Base-by-base conservation (phyloP, 1,140 invertebrate species). In the Drosophila tristis region DNA sequence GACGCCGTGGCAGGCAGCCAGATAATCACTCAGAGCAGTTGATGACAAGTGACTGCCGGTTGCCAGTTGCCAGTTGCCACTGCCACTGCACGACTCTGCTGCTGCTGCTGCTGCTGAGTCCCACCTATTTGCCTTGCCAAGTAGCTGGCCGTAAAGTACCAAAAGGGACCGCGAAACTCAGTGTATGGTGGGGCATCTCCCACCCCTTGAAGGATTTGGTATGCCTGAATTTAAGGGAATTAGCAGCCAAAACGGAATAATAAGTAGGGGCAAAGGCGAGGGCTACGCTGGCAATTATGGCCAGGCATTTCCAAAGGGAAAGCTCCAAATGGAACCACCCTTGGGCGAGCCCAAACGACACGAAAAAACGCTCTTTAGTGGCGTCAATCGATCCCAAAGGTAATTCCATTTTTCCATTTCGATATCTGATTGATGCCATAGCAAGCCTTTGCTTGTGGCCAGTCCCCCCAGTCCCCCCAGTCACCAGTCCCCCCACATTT, bases 11-110 rank as follows among this genome's bases (percentile, higher is more conserved):
- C 62, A 67, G 59, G 53, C 81, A 74, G 61, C 57, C 73, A 70
- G 81, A 85, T 85, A 85, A 86, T 86, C 81, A 86, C 78, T 86
- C 81, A 86, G 74, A 57, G 57, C 54, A 62, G 68, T 64, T 64
- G 79, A 84, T 81, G 80, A 78, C 80, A 84, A 84, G 74, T 64
- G 65, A 59, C 74, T 77, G 66, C 60, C 73, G 59, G 35, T 72
- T 67, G 56, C 51, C 26, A 43, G 44, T 58, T 49, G 15, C 20
- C 9, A 31, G 8, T 49, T 58, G 0, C 5, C 44, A 25, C 20
- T 35, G 9, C 31, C 35, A 39, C 35, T 39, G 35, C 11, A 39
- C 2, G 6, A 2, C 31, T 54, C 39, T 16, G 16, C 20, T 20
- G 20, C 20, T 25, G 23, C 23, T 25, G 23, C 23, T 61, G 31